These are phyloP conservation scores for Drosophila quadrilineata DNA, from an alignment of 1,140 invertebrate species.

Conservation along the genomic window DNA sequence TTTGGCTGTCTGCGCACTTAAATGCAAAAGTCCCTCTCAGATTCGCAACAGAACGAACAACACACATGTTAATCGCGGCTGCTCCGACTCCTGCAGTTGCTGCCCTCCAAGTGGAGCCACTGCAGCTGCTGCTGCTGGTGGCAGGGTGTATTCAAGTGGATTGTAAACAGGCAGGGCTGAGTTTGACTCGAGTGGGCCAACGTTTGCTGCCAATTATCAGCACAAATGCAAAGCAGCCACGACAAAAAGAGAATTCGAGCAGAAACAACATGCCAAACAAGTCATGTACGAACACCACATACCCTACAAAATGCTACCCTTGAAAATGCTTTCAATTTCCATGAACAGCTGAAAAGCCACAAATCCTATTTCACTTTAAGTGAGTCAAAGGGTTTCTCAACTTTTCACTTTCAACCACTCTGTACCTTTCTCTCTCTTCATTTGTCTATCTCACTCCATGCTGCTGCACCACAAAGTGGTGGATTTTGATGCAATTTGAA, in stretches of 20 bases:
- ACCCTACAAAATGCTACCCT: neutral
- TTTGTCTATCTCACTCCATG: neutral
- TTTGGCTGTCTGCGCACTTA: constrained; percentile 58
- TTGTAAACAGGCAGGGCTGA: constrained; percentile 28
- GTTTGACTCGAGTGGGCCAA: constrained; percentile 21
- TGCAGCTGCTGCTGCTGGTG: neutral
- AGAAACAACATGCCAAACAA: neutral
- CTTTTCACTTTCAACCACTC: neutral
- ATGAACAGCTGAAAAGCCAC: neutral
- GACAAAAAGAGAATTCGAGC: constrained; percentile 1
- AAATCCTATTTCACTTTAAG: neutral
- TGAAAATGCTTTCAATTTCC: neutral
- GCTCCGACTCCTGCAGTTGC: neutral
- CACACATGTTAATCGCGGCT: constrained; percentile 51
- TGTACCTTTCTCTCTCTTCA: neutral
- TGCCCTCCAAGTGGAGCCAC: no score
- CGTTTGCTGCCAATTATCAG: constrained; percentile 41
- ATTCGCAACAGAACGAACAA: constrained; percentile 30
- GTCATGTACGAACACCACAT: constrained; percentile 4
- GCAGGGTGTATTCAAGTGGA: constrained; percentile 31
- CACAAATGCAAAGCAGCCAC: constrained; percentile 17
- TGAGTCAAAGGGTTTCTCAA: neutral
- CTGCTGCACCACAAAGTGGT: neutral
- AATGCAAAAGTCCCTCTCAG: constrained; percentile 57
- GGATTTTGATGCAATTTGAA: constrained; percentile 18